A percentile compares a stretch with the other conserved stretches of the same genome.
Conservation (phyloP, 2,113 vertebrate genomes). For the Varanus komodoensis region DNA sequence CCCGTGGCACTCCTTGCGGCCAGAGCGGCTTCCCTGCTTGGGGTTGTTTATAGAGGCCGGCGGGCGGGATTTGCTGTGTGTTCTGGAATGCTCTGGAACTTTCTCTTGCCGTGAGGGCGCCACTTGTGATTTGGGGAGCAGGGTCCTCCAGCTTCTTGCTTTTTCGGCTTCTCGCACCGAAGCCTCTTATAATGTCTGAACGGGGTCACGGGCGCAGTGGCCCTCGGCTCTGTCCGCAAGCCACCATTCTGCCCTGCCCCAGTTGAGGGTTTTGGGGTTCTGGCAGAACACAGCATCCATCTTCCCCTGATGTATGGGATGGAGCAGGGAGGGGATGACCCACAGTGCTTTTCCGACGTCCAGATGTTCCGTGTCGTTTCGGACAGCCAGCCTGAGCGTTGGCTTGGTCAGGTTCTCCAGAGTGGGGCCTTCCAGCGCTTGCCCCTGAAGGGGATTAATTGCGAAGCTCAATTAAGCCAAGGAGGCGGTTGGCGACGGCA, state of each 20-base stretch:
- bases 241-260: too few relatives aligned
- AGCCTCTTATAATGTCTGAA: too few relatives aligned
- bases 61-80: conserved; percentile 67
- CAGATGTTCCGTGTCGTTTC: neutral
- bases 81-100: conserved; percentile 6
- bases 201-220: too few relatives aligned
- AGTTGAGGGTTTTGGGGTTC: too few relatives aligned
- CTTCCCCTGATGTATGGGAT: too few relatives aligned
- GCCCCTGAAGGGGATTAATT: neutral
- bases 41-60: conserved; percentile 75
- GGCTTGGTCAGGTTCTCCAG: neutral
- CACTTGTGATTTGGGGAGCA: conserved; percentile 5
- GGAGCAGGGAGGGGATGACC: neutral
- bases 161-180: too few relatives aligned
- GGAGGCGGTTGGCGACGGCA: neutral
- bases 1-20: neutral
- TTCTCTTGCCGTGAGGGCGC: neutral
- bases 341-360: neutral
- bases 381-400: neutral
- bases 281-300: too few relatives aligned
- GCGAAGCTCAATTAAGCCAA: neutral
- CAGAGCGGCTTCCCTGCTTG: conserved; percentile 65
- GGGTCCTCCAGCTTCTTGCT: neutral
- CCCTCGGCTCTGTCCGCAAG: too few relatives aligned
- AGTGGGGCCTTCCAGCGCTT: too few relatives aligned